Evolutionary conservation across 2,113 vertebrate genomes (phyloP).

Genomic region (Turnix velox): DNA sequence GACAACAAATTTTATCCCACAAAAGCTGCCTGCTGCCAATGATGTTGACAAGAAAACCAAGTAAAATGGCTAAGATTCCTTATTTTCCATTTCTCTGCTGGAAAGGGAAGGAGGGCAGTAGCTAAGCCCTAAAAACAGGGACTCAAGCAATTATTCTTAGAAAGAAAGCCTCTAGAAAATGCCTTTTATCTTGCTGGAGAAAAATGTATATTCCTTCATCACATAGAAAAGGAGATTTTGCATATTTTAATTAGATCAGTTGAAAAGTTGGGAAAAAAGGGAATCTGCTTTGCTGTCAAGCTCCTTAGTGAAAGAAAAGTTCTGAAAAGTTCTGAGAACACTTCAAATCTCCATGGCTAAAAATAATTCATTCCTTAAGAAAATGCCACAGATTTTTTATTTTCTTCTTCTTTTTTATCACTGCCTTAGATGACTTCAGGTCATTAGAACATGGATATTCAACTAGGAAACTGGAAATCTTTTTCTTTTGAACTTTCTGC

Average conservation of each 20-base stretch:
- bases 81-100: neutral
- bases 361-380: slow-evolving; percentile 30
- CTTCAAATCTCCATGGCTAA: slow-evolving; percentile 37
- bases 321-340: slow-evolving; percentile 42
- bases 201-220: neutral
- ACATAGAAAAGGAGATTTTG: slow-evolving; percentile 17
- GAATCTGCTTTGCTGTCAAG: slow-evolving; percentile 29
- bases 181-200: neutral
- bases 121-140: neutral
- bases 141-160: neutral
- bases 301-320: slow-evolving; percentile 47
- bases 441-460: neutral
- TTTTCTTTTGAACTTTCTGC: neutral
- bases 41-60: neutral
- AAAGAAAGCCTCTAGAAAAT: slow-evolving; percentile 11
- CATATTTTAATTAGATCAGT: slow-evolving; percentile 60
- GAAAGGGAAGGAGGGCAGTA: neutral
- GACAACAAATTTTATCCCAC: neutral
- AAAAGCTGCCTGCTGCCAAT: neutral
- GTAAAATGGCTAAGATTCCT: neutral
- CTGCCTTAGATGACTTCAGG: neutral
- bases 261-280: slow-evolving; percentile 36
- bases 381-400: neutral
- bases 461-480: neutral
- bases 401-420: fast-evolving